Evolutionary conservation across 2,113 vertebrate genomes (phyloP).

Genomic region (Antechinus flavipes): DNA sequence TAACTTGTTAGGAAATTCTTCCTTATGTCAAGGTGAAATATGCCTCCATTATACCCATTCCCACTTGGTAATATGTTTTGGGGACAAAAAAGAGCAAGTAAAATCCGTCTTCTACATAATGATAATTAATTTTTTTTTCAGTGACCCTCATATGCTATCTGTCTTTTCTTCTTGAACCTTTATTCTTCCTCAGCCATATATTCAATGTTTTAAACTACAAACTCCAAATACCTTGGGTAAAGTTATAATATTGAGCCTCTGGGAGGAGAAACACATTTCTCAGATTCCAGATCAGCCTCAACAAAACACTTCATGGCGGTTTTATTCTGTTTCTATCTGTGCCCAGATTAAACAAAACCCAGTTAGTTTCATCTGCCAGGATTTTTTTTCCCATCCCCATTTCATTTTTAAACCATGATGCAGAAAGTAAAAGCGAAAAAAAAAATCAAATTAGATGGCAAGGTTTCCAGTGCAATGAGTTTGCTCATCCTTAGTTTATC

Average conservation of each 20-base stretch:
- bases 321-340: slow-evolving; percentile 79
- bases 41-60: neutral
- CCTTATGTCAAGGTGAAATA: neutral
- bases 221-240: slow-evolving; percentile 79
- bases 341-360: slow-evolving; percentile 77
- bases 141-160: neutral
- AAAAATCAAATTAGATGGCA: slow-evolving; percentile 76
- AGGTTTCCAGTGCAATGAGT: slow-evolving; percentile 73
- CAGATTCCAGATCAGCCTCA: slow-evolving; percentile 81
- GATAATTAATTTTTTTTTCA: neutral
- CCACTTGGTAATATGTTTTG: neutral
- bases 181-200: neutral
- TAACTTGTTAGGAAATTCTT: neutral
- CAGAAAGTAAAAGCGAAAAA: slow-evolving; percentile 43
- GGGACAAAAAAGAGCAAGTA: neutral
- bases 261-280: slow-evolving; percentile 78
- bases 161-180: neutral
- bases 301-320: slow-evolving; percentile 76
- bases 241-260: slow-evolving; percentile 78
- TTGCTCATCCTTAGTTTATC: slow-evolving; percentile 83
- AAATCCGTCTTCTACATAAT: neutral
- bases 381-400: slow-evolving; percentile 37
- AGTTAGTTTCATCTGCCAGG: slow-evolving; percentile 73
- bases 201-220: neutral
- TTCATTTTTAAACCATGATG: slow-evolving; percentile 48